Evolutionary conservation across 2,888 invertebrate species (phyloP).

Genomic region (Parnassius apollo): DNA sequence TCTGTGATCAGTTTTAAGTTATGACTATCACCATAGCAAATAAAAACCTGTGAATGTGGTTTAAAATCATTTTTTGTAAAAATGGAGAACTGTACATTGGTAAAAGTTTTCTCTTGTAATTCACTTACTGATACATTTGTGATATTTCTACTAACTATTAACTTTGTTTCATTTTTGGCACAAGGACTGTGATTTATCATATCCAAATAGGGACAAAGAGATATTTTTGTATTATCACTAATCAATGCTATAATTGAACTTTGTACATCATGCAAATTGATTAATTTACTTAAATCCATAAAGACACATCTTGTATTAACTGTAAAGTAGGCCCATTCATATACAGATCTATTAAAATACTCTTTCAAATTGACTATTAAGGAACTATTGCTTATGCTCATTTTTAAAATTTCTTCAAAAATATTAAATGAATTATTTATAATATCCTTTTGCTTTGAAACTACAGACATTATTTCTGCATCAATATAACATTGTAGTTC

Average conservation of each 20-base stretch:
- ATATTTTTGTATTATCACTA: conserved; percentile 83
- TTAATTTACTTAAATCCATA: conserved; percentile 77
- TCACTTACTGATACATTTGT: conserved; percentile 52
- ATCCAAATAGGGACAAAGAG: conserved; percentile 93
- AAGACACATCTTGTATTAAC: conserved; percentile 94
- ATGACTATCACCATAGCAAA: conserved; percentile 92
- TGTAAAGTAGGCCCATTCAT: conserved; percentile 90
- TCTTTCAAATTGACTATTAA: conserved; percentile 61
- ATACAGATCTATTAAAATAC: conserved; percentile 76
- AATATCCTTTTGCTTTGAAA: conserved; percentile 73
- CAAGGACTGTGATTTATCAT: conserved; percentile 91
- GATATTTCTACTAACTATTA: conserved; percentile 55
- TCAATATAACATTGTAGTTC: conserved; percentile 81
- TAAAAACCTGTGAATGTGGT: conserved; percentile 89
- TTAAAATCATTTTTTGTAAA: conserved; percentile 77
- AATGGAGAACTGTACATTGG: conserved; percentile 68
- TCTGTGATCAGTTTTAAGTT: conserved; percentile 91
- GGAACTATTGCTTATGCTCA: conserved; percentile 53
- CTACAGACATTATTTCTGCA: conserved; percentile 74
- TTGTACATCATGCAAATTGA: conserved; percentile 67
- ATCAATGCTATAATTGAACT: conserved; percentile 64
- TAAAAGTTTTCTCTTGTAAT: conserved; percentile 56
- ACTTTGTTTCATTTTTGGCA: conserved; percentile 79
- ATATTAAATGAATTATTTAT: conserved; percentile 67
- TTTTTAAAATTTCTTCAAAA: conserved; percentile 70